These are phyloP conservation scores for Hetaerina titia DNA, from an alignment of 2,888 invertebrate species.

Conservation along the genomic window DNA sequence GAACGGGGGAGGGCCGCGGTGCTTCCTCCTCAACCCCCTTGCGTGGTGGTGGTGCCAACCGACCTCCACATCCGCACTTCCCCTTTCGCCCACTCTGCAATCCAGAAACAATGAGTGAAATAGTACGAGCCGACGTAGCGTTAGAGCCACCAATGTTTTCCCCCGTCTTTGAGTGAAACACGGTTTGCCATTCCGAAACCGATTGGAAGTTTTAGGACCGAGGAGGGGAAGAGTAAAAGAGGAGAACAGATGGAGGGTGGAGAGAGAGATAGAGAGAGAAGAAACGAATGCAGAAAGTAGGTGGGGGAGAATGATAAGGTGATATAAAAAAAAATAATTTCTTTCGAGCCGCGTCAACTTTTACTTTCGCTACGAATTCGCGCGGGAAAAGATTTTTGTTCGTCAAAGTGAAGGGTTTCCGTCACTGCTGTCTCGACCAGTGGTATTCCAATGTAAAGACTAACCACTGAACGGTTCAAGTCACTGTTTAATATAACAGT, in stretches of 20 bases:
- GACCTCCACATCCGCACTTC: background rate
- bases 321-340: background rate
- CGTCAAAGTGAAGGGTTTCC: no score
- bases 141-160: background rate
- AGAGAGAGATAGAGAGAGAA: background rate
- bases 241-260: background rate
- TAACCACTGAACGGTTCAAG: no score
- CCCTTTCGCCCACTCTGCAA: background rate
- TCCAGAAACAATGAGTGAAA: constrained; percentile 31
- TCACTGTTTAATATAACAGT: no score
- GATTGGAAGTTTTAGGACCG: background rate
- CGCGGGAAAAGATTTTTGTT: no score
- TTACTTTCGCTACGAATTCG: background rate
- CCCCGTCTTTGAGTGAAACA: constrained; percentile 15
- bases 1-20: background rate
- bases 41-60: no score
- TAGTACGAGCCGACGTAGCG: background rate
- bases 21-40: background rate
- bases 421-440: no score
- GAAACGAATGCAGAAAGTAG: background rate
- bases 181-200: constrained; percentile 1
- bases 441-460: no score
- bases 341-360: background rate
- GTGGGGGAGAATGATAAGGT: background rate
- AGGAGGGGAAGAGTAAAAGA: background rate